Percentiles rank a stretch among this genome's conserved stretches.
phyloP scores from a whole-genome alignment of 2,888 invertebrate genomes.

The Chrysolina haemoptera region DNA sequence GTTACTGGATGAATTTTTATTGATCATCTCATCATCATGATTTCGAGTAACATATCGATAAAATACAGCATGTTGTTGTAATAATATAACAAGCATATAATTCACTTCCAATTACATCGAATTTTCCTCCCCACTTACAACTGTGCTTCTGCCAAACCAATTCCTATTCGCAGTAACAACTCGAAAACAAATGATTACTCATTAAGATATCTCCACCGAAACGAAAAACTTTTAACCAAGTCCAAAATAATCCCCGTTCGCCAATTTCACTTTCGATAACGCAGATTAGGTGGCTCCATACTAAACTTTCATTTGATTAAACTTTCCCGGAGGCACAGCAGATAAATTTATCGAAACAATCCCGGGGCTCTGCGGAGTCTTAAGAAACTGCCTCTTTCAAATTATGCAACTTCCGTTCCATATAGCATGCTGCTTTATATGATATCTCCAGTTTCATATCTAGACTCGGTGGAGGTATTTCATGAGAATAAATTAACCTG shows the following conservation, averaged over 20 bases:
- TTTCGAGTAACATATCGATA: no score
- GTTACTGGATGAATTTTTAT: no score
- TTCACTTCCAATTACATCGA: no score
- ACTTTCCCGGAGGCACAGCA: slow-evolving; percentile 28
- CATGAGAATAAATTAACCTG: slow-evolving; percentile 45
- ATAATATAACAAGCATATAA: no score
- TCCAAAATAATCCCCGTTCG: slow-evolving; percentile 28
- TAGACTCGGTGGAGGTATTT: slow-evolving; percentile 40
- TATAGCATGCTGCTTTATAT: slow-evolving; percentile 37
- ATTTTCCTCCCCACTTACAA: no score
- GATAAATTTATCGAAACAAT: slow-evolving; percentile 35
- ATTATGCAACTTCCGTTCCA: slow-evolving; percentile 42
- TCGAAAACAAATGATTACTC: slow-evolving; percentile 10
- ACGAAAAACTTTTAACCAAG: slow-evolving; percentile 7
- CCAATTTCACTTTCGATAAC: slow-evolving; percentile 37
- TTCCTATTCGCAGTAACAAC: not conserved
- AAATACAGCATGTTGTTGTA: no score
- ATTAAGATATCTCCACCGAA: slow-evolving; percentile 1
- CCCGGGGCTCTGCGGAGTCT: slow-evolving; percentile 24
- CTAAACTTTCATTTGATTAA: slow-evolving; percentile 36
- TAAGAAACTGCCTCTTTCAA: slow-evolving; percentile 35
- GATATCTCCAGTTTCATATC: slow-evolving; percentile 40
- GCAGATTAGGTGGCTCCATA: slow-evolving; percentile 29
- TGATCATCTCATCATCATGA: no score
- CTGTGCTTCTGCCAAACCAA: not conserved